A percentile compares a stretch with the other conserved stretches of the same genome.
phyloP scores from a whole-genome alignment of 2,888 invertebrate genomes.

The Hypercompe scribonia region DNA sequence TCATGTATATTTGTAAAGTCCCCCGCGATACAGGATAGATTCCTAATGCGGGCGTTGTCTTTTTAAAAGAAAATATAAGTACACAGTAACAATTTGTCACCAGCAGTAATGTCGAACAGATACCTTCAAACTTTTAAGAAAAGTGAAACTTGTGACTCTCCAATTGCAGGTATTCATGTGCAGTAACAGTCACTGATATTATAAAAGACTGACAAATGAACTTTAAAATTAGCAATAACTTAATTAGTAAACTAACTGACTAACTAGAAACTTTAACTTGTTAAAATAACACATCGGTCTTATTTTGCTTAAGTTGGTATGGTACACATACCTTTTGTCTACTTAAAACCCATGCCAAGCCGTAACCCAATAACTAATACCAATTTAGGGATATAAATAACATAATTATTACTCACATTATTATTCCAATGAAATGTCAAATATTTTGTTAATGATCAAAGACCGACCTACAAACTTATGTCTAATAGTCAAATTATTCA shows the following conservation, averaged over 20 bases:
- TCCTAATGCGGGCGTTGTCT: too few species aligned
- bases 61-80: too few species aligned
- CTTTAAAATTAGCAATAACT: not conserved
- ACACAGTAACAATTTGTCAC: too few species aligned
- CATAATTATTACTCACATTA: not conserved
- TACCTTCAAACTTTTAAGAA: not conserved
- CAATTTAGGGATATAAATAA: not conserved
- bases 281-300: not conserved
- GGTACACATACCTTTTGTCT: not conserved
- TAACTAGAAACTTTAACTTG: not conserved
- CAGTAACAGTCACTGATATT: too few species aligned
- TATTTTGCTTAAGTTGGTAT: too few species aligned
- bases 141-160: not conserved
- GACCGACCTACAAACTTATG: not conserved
- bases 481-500: slow-evolving; percentile 5
- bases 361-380: not conserved
- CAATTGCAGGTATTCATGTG: too few species aligned
- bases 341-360: not conserved
- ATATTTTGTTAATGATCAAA: not conserved
- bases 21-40: too few species aligned
- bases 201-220: too few species aligned
- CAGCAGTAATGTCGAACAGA: not conserved
- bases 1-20: too few species aligned
- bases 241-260: not conserved
- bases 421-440: not conserved